phyloP scores from a whole-genome alignment of 2,888 invertebrate species.

The Drosophila mimetica region DNA sequence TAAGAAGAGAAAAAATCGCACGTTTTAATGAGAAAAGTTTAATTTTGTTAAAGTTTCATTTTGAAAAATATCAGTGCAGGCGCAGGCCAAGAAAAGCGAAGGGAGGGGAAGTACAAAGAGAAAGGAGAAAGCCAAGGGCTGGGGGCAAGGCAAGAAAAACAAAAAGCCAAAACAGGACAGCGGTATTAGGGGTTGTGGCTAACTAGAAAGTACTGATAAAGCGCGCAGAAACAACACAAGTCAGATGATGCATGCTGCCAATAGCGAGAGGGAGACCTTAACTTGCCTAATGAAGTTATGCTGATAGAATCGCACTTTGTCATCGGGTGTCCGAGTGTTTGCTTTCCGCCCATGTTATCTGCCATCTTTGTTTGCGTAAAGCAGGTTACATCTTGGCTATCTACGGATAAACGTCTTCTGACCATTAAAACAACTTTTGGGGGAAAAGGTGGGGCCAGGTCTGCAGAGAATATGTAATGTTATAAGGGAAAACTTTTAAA shows the following conservation, averaged over 20 bases:
- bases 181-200: slow-evolving; percentile 53
- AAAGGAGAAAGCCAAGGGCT: slow-evolving; percentile 1
- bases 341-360: slow-evolving; percentile 5
- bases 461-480: no score
- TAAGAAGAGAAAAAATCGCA: slow-evolving; percentile 66
- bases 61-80: slow-evolving; percentile 74
- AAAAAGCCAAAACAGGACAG: slow-evolving; percentile 29
- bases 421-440: slow-evolving; percentile 10
- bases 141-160: slow-evolving; percentile 35
- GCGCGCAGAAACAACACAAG: slow-evolving; percentile 56
- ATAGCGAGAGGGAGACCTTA: slow-evolving; percentile 50
- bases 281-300: slow-evolving; percentile 82
- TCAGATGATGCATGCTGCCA: slow-evolving; percentile 12
- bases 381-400: slow-evolving; percentile 1
- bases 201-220: slow-evolving; percentile 72
- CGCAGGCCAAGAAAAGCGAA: slow-evolving; percentile 33
- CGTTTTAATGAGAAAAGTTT: slow-evolving; percentile 84
- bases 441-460: neutral
- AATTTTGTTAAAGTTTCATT: slow-evolving; percentile 82
- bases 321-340: slow-evolving; percentile 21
- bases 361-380: neutral
- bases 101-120: neutral
- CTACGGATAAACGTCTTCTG: neutral
- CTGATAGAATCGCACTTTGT: slow-evolving; percentile 76
- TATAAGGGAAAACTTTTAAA: no score